Conservation (phyloP, 2,113 vertebrate genomes). For the Piprites chloris region DNA sequence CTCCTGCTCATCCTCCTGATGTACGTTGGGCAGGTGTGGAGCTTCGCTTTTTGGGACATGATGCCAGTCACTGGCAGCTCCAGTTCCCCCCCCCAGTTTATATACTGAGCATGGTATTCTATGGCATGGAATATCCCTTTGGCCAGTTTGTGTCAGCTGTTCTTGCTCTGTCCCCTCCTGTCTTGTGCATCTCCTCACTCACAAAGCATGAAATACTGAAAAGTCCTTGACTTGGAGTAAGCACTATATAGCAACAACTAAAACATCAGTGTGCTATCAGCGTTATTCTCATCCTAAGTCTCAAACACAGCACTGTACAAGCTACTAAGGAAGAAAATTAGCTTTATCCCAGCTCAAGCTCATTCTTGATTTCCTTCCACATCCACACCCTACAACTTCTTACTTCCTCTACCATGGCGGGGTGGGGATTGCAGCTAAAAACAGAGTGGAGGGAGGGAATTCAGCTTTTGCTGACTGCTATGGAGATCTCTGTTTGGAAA, state of each 20-base stretch:
- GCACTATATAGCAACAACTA: background rate
- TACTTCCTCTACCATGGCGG: background rate
- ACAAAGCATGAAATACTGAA: background rate
- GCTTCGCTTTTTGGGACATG: fast-evolving
- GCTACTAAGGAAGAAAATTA: background rate
- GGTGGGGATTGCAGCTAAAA: background rate
- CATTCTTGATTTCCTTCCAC: background rate
- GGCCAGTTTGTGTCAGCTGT: background rate
- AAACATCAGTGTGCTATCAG: background rate
- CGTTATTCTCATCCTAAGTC: background rate
- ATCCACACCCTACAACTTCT: background rate
- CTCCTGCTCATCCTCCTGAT: background rate
- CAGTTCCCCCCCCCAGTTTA: background rate
- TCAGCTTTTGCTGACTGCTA: background rate
- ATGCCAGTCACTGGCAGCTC: background rate
- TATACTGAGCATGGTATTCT: background rate
- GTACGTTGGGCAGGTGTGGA: background rate
- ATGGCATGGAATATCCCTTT: background rate
- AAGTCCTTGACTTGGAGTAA: background rate
- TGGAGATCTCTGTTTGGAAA: background rate
- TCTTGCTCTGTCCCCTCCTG: too few species aligned
- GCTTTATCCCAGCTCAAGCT: background rate
- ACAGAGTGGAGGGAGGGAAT: background rate
- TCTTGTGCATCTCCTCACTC: background rate
- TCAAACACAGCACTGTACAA: background rate